Base-by-base conservation (phyloP, 2,888 invertebrate species). In the Physocephala rufipes region DNA sequence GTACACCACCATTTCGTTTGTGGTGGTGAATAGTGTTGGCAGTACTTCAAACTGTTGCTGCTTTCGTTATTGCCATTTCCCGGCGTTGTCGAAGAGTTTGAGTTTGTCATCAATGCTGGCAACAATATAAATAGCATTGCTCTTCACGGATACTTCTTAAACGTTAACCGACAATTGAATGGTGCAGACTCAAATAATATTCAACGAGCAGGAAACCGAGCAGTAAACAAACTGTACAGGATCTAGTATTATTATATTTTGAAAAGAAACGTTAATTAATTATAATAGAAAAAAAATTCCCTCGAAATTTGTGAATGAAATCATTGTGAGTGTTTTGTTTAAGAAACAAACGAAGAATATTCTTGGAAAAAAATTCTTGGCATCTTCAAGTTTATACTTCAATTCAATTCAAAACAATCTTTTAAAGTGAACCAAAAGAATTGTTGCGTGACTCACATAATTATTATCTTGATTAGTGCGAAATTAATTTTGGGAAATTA, bases 121-220 rank as follows among this genome's bases (percentile, higher is more conserved):
- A 63, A 63, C 75, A 76, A 79, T 84, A 83, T 82, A 83, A 71
- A 84, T 80, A 79, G 76, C 78, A 77, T 77, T 72, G 75, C 78
- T 77, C 75, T 74, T 80, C 73, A 76, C 78, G 79, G 77, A 79
- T 75, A 75, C 77, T 80, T 81, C 76, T 82, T 82, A 85, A 84
- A 85, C 81, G 79, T 79, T 82, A 82, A 81, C 81, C 81, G 82
- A 82, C 85, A 81, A 79, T 79, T 81, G 83, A 82, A 79, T 82
- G 80, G 84, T 81, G 76, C 80, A 82, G 82, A 76, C 62, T 9
- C 30, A 49, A 61, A 3, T 16, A 51, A 7, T 9, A 7, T n/a
- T 7, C 21, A 67, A 30, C 45, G 19, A 55, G 67, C 49, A n/a
- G 61, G 30, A 36, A 36, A 47, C 15, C 36, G 36, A 28, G 51